phyloP scores from a whole-genome alignment of 2,113 vertebrate species.

The Myiagra hebetior region DNA sequence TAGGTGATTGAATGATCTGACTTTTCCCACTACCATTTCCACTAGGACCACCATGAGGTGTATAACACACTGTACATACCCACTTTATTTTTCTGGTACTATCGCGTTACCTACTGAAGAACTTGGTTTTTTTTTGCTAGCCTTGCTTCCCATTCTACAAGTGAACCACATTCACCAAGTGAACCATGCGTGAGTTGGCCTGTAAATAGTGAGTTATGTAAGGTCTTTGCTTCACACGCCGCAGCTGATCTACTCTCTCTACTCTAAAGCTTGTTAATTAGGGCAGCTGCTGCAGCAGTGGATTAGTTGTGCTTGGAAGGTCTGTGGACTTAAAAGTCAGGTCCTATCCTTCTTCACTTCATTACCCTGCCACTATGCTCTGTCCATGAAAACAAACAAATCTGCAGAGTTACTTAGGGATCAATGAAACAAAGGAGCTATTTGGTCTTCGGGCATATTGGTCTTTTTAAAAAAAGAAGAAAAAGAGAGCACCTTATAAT shows the following conservation, averaged over 20 bases:
- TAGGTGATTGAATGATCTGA: no score
- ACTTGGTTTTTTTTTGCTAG: background rate
- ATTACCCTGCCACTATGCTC: background rate
- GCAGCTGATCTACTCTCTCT: background rate
- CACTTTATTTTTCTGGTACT: background rate
- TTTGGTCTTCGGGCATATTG: background rate
- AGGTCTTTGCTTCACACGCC: background rate
- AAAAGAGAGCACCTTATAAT: background rate
- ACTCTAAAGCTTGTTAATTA: constrained; percentile 37
- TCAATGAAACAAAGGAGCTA: background rate
- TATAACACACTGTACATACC: rapidly evolving
- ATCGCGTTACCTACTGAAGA: rapidly evolving
- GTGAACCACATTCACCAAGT: background rate
- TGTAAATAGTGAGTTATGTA: background rate
- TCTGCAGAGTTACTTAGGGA: background rate
- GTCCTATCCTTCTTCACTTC: background rate
- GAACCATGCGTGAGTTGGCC: background rate
- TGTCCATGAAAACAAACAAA: constrained; percentile 16
- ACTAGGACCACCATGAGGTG: rapidly evolving
- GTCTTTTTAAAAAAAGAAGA: background rate
- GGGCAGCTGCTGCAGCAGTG: constrained; percentile 21
- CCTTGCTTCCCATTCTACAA: background rate
- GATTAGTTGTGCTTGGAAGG: constrained; percentile 21
- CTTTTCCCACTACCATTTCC: background rate
- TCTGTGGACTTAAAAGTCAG: background rate